These are phyloP conservation scores for Clitarchus hookeri DNA, from an alignment of 2,888 invertebrate genomes.

Conservation along the genomic window DNA sequence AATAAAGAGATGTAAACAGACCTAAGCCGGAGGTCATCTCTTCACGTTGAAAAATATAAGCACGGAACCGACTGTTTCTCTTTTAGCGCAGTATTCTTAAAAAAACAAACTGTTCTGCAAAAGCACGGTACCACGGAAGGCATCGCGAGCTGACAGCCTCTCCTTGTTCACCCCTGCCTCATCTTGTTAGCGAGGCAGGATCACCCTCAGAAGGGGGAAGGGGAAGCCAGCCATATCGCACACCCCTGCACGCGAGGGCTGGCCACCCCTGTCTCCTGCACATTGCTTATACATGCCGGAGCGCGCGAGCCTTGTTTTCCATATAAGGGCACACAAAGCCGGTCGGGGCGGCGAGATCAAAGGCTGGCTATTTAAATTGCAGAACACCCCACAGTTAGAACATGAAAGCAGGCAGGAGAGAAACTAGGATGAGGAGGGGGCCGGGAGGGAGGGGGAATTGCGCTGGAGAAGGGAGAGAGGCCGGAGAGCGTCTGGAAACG, in stretches of 20 bases:
- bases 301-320: conserved; percentile 42
- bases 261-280: conserved; percentile 23
- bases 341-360: conserved; percentile 39
- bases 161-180: neutral
- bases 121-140: neutral
- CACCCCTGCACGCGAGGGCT: neutral
- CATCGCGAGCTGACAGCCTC: neutral
- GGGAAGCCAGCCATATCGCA: neutral
- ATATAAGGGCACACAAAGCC: conserved; percentile 44
- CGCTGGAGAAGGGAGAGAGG: conserved; percentile 24
- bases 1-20: no score
- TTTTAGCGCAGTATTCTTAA: no score
- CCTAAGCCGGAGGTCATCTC: no score
- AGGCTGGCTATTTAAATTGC: conserved; percentile 45
- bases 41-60: no score
- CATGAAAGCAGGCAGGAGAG: conserved; percentile 30
- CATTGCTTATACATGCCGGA: conserved; percentile 44
- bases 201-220: neutral
- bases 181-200: neutral
- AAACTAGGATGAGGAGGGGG: conserved; percentile 3
- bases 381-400: conserved; percentile 43
- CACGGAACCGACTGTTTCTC: no score
- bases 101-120: no score
- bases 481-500: conserved; percentile 27
- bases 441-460: neutral